A percentile compares a stretch with the other conserved stretches of the same genome.
Evolutionary conservation across 2,888 invertebrate species (phyloP).

Genomic region (Hipparchia sbordonii): DNA sequence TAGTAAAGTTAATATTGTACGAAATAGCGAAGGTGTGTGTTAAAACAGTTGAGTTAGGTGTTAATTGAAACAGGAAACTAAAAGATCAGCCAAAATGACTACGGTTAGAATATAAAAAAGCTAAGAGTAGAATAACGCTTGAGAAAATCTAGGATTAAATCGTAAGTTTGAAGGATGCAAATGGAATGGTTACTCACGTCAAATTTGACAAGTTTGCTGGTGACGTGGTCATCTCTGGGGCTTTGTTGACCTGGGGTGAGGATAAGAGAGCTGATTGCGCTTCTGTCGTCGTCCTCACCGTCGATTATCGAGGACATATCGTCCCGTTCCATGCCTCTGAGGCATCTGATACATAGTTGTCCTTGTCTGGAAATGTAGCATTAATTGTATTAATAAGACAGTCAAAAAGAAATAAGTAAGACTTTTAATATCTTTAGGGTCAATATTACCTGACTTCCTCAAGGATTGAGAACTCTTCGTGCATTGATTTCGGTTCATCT

Average conservation of each 20-base stretch:
- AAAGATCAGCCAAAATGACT: slow-evolving; percentile 36
- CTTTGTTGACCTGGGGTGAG: slow-evolving; percentile 71
- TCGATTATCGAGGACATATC: slow-evolving; percentile 86
- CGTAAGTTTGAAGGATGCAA: slow-evolving; percentile 5
- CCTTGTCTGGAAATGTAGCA: slow-evolving; percentile 84
- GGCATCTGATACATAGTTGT: slow-evolving; percentile 90
- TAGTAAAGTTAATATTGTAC: slow-evolving; percentile 68
- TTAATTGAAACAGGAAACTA: slow-evolving; percentile 39
- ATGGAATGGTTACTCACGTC: slow-evolving; percentile 73
- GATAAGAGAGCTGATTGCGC: slow-evolving; percentile 83
- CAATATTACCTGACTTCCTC: slow-evolving; percentile 91
- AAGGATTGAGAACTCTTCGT: slow-evolving; percentile 91
- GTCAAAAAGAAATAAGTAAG: too few species aligned
- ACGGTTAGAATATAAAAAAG: slow-evolving; percentile 47
- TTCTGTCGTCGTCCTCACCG: slow-evolving; percentile 88
- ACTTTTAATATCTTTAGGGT: slow-evolving; percentile 2
- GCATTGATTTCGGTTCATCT: slow-evolving; percentile 90
- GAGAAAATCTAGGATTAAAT: slow-evolving; percentile 41
- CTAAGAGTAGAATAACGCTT: slow-evolving; percentile 42
- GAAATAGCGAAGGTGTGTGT: slow-evolving; percentile 57
- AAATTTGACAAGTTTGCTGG: slow-evolving; percentile 80
- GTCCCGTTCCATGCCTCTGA: slow-evolving; percentile 85
- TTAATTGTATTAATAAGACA: too few species aligned
- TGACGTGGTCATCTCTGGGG: slow-evolving; percentile 71
- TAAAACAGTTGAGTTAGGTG: slow-evolving; percentile 57